These are phyloP conservation scores for Halotydeus destructor DNA, from an alignment of 1,140 invertebrate species.

Conservation along the genomic window DNA sequence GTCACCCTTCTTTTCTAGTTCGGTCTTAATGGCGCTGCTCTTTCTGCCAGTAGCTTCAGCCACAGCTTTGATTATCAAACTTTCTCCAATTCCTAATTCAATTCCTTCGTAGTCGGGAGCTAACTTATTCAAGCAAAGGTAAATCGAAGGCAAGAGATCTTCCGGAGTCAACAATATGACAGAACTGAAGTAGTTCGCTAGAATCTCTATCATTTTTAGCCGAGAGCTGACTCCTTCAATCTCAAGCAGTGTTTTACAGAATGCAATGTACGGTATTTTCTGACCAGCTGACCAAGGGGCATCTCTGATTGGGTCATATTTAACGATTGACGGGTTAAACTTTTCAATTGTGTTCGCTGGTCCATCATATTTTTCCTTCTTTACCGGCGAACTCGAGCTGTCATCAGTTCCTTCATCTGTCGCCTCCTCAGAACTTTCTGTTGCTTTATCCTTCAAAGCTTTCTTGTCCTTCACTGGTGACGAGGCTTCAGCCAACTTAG, in stretches of 20 bases:
- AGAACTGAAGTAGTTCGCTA: constrained; percentile 83
- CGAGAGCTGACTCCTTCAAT: constrained; percentile 69
- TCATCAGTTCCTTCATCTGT: too few relatives aligned
- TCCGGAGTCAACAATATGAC: constrained; percentile 65
- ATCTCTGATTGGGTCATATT: constrained; percentile 75
- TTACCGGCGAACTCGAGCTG: too few relatives aligned
- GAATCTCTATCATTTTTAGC: constrained; percentile 79
- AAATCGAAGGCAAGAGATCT: constrained; percentile 72
- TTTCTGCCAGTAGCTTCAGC: constrained; percentile 73
- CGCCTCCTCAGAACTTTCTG: too few relatives aligned
- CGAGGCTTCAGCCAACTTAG: too few relatives aligned
- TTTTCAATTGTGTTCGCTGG: constrained; percentile 19
- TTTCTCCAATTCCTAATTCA: constrained; percentile 82
- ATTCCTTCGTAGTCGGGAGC: constrained; percentile 80
- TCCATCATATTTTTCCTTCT: not conserved
- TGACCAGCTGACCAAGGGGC: constrained; percentile 60
- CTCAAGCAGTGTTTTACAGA: constrained; percentile 67
- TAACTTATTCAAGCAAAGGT: constrained; percentile 83
- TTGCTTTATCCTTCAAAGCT: too few relatives aligned
- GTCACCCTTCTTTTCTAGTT: constrained; percentile 59
- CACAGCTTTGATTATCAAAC: constrained; percentile 77
- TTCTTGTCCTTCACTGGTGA: too few relatives aligned
- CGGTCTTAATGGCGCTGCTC: constrained; percentile 60
- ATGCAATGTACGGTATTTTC: constrained; percentile 70
- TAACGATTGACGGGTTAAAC: constrained; percentile 51